These are phyloP conservation scores for Procambarus clarkii DNA, from an alignment of 1,140 invertebrate species.

Conservation along the genomic window DNA sequence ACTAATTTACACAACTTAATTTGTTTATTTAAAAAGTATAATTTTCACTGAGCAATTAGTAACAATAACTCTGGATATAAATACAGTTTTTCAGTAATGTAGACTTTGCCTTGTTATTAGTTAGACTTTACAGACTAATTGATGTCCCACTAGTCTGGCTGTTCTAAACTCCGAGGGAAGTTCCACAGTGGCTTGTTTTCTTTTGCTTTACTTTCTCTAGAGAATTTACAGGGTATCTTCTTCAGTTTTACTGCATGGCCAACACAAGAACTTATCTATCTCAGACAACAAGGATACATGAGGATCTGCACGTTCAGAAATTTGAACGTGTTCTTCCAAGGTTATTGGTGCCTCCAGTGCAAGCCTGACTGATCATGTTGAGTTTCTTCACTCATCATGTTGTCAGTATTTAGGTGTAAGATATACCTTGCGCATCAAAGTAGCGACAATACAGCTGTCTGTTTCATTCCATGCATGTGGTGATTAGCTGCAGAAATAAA, in stretches of 20 bases:
- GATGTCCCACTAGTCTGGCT: neutral
- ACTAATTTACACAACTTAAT: neutral
- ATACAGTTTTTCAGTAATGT: neutral
- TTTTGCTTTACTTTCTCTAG: neutral
- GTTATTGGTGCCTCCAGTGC: neutral
- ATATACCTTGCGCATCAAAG: constrained; percentile 87
- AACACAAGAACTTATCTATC: constrained; percentile 4
- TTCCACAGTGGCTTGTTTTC: neutral
- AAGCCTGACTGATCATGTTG: neutral
- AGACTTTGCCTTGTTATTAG: neutral
- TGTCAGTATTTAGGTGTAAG: constrained; percentile 74
- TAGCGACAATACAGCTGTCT: constrained; percentile 94
- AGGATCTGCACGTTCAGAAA: neutral
- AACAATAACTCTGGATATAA: too few species aligned
- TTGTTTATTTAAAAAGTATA: neutral
- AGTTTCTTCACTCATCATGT: neutral
- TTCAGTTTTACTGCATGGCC: constrained; percentile 17
- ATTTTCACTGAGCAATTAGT: too few species aligned
- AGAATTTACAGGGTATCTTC: neutral
- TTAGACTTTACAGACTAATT: neutral
- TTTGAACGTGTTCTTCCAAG: neutral
- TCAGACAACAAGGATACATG: neutral
- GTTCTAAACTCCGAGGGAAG: neutral
- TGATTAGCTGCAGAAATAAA: constrained; percentile 75
- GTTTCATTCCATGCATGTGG: constrained; percentile 94